Percentiles rank a stretch among this genome's conserved stretches.
These are phyloP conservation scores for Drosophila anomelani DNA, from an alignment of 2,888 invertebrate species.

Conservation along the genomic window DNA sequence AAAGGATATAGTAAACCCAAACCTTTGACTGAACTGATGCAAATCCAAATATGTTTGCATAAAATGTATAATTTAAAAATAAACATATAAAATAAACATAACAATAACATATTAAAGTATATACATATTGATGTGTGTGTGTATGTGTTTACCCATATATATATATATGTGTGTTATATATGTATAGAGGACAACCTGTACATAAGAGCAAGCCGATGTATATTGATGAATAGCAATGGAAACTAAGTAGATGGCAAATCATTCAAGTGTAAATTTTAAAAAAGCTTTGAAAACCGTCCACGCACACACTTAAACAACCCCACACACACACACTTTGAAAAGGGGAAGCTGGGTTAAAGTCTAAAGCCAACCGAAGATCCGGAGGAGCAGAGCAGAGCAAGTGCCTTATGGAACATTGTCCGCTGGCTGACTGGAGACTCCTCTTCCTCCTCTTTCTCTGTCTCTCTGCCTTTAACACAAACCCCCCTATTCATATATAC, in stretches of 20 bases:
- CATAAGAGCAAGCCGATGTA: slow-evolving; percentile 22
- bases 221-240: slow-evolving; percentile 30
- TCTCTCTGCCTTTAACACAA: neutral
- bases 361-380: slow-evolving; percentile 25
- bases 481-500: neutral
- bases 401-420: slow-evolving; percentile 65
- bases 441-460: neutral
- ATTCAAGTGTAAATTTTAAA: slow-evolving; percentile 55
- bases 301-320: slow-evolving; percentile 65
- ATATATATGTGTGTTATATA: slow-evolving; percentile 1
- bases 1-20: slow-evolving; percentile 35
- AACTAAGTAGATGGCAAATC: slow-evolving; percentile 24
- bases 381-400: slow-evolving; percentile 63
- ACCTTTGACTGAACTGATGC: slow-evolving; percentile 68
- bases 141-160: slow-evolving; percentile 16
- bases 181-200: slow-evolving; percentile 15
- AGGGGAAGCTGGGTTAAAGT: neutral
- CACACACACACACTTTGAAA: slow-evolving; percentile 9
- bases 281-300: slow-evolving; percentile 84
- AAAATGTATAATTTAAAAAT: slow-evolving; percentile 38
- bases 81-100: slow-evolving; percentile 35
- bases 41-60: slow-evolving; percentile 50
- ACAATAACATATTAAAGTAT: slow-evolving; percentile 31
- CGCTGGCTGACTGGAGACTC: slow-evolving; percentile 10
- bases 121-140: slow-evolving; percentile 31